Evolutionary conservation across 2,888 invertebrate species (phyloP).

Genomic region (Steinernema hermaphroditum): DNA sequence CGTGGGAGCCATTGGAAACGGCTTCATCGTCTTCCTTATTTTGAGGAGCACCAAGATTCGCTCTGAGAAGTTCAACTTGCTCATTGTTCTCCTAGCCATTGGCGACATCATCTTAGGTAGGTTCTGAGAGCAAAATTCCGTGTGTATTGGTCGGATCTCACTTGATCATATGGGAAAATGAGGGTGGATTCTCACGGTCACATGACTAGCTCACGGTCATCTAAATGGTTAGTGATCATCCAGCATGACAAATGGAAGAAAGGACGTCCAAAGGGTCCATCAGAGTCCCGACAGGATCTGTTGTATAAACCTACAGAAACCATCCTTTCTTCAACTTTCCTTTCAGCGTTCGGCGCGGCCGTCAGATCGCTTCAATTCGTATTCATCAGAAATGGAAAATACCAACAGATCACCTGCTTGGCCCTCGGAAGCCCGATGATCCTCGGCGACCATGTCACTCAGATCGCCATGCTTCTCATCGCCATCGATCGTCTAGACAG

Average conservation of each 20-base stretch:
- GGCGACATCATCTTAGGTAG: slow-evolving; percentile 18
- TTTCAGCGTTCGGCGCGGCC: not conserved
- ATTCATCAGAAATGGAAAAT: not conserved
- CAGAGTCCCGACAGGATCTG: no score
- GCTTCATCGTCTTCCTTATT: slow-evolving; percentile 7
- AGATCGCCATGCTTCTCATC: slow-evolving; percentile 23
- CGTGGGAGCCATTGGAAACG: not conserved
- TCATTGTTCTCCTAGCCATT: slow-evolving; percentile 3
- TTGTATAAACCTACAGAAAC: no score
- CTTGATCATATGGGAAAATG: no score
- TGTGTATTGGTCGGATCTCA: no score
- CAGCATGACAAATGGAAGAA: no score
- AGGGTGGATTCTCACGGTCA: no score
- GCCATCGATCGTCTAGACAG: slow-evolving; percentile 6
- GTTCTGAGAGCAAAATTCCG: no score
- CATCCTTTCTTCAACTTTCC: no score
- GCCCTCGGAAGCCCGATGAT: not conserved
- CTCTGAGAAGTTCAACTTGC: not conserved
- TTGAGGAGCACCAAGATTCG: not conserved
- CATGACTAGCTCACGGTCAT: no score
- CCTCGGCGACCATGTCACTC: slow-evolving; percentile 12
- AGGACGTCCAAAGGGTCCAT: no score
- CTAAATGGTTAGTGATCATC: no score
- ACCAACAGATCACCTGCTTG: not conserved
- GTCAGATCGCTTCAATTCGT: not conserved